Evolutionary conservation across 1,140 invertebrate genomes (phyloP), one percentile per base, ranked within the genome.

Genomic region (Macrostomum lignano): DNA sequence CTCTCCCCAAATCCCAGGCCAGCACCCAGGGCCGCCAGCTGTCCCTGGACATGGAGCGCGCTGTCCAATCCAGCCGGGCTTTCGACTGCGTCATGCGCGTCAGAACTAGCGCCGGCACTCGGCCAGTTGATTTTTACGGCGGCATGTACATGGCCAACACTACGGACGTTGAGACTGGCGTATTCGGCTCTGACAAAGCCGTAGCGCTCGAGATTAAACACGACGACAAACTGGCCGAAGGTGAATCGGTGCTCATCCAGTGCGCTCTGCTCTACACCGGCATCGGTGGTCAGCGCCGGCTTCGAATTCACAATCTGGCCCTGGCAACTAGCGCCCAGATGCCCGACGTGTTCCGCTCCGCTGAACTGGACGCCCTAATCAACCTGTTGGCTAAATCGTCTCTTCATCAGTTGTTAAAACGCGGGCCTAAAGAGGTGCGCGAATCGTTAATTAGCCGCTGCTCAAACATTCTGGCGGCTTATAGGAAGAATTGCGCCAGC

Each of bases 131-230:
- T 50, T 98, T 94, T 63, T 79, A 70, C 58, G 88, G 88, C 14
- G 78, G 91, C 55, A 86, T 88, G 59, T 91, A 69, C 52, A 94
- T 96, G 82, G 72, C 79, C 10, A 93, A 91, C 55, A 82, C 82
- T 7, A 94, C 79, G 1, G 86, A 96, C 55, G 74, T 96, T 44
- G 84, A 96, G 56, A 56, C 94, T 40, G 79, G 78, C 35, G 69
- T 72, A 34, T 68, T 96, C 37, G 82, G 88, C 67, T 63, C 64
- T 41, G 65, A 71, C 42, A 72, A 86, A 58, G 72, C 73, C 2
- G 61, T 98, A 22, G 72, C 73, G 31, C 68, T 93, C 24, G 91
- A 98, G 63, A 71, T 98, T 14, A 94, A 93, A 49, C 86, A 98
- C 56, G 91, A 98, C 55, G 91, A 98, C 52, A 98, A 96, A 55